A percentile compares a stretch with the other conserved stretches of the same genome.
Conservation (phyloP, 1,140 invertebrate species). For the Meloidogyne chitwoodi region DNA sequence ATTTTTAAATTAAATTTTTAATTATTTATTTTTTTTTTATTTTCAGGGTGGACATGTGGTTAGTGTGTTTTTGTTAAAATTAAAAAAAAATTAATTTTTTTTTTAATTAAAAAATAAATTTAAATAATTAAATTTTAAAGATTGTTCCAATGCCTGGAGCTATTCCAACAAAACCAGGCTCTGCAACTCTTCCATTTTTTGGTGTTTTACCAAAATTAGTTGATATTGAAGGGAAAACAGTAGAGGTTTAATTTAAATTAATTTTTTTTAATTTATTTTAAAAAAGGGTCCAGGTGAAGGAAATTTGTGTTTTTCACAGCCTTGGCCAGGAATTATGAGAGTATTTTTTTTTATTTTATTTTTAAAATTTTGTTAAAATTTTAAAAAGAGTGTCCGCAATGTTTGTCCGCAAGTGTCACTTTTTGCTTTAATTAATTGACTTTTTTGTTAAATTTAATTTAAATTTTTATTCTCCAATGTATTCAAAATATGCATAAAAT, state of each 20-base stretch:
- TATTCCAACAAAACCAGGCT: conserved; percentile 88
- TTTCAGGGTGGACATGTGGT: not conserved
- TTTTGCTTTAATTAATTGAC: no score
- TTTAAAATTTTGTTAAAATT: no score
- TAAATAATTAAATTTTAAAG: not conserved
- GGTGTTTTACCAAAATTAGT: conserved; percentile 82
- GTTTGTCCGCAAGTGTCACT: no score
- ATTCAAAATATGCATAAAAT: no score
- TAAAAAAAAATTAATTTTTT: no score
- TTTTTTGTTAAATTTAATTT: no score
- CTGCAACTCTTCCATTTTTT: conserved; percentile 92
- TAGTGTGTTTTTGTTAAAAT: not conserved
- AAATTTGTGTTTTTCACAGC: conserved; percentile 60
- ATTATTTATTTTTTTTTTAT: conserved; percentile 11
- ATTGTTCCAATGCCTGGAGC: conserved; percentile 88
- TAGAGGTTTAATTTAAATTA: conserved; percentile 63
- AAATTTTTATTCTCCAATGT: no score
- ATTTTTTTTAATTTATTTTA: not conserved
- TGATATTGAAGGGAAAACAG: conserved; percentile 78
- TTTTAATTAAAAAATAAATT: conserved; percentile 8
- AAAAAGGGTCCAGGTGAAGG: conserved; percentile 66
- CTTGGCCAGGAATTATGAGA: conserved; percentile 96
- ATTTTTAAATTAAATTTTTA: not conserved
- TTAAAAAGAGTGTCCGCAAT: no score
- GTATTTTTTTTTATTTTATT: not conserved